A percentile compares a stretch with the other conserved stretches of the same genome.
Evolutionary conservation across 2,888 invertebrate genomes (phyloP).

Genomic region (Amiota communis): DNA sequence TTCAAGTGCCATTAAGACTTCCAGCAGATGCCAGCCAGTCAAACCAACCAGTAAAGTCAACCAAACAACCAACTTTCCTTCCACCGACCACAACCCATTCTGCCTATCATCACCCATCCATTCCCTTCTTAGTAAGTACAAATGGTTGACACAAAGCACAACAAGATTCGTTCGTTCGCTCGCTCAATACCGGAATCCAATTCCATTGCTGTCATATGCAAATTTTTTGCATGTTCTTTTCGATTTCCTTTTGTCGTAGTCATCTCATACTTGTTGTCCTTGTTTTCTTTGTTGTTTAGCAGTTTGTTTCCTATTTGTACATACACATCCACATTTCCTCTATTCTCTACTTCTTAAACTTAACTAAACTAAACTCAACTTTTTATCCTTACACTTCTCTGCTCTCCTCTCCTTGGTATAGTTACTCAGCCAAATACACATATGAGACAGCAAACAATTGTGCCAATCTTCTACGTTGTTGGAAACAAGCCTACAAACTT

Average conservation of each 20-base stretch:
- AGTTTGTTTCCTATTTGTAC: constrained; percentile 13
- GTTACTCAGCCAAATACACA: constrained; percentile 65
- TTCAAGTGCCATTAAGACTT: constrained; percentile 32
- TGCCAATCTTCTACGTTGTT: constrained; percentile 69
- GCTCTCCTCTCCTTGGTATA: constrained; percentile 39
- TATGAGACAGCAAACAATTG: constrained; percentile 70
- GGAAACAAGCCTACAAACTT: constrained; percentile 80
- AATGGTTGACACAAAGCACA: constrained; percentile 20
- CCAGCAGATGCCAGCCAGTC: neutral
- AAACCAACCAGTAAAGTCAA: neutral
- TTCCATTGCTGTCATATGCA: constrained; percentile 33
- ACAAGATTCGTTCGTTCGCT: neutral
- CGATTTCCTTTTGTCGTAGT: constrained; percentile 23
- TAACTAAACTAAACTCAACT: neutral
- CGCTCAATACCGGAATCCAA: constrained; percentile 18
- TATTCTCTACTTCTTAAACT: neutral
- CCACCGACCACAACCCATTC: too few relatives aligned
- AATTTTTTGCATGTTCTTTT: constrained; percentile 29
- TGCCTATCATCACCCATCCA: neutral
- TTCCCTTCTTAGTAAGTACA: constrained; percentile 5
- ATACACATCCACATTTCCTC: neutral
- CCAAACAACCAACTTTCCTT: constrained; percentile 7
- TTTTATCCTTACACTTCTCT: neutral
- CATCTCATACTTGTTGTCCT: neutral
- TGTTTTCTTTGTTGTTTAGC: constrained; percentile 10